Evolutionary conservation across 2,797 vertebrate species (phyloP).

Genomic region (Ptychobarbus kaznakovi): DNA sequence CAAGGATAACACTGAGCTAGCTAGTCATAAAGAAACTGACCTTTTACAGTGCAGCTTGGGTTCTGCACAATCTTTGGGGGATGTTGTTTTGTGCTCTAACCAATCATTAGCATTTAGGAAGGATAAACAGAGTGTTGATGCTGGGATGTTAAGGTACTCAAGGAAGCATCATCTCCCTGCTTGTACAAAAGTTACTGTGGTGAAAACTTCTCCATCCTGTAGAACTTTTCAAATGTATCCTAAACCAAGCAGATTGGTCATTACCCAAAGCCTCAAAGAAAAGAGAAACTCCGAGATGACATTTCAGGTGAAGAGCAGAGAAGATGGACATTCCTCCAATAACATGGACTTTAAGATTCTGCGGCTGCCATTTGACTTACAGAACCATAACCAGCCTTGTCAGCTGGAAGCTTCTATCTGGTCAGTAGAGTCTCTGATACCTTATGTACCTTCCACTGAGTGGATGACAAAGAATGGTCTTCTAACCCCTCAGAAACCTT

Average conservation of each 20-base stretch:
- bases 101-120: constrained; percentile 29
- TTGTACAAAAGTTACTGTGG: constrained; percentile 71
- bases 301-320: constrained; percentile 18
- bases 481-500: constrained; percentile 42
- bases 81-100: constrained; percentile 51
- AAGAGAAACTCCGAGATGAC: not conserved
- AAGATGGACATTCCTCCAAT: constrained; percentile 31
- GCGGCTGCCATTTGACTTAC: constrained; percentile 71
- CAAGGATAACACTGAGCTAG: constrained; percentile 67
- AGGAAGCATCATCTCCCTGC: constrained; percentile 56
- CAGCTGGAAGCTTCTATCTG: constrained; percentile 75
- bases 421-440: constrained; percentile 72
- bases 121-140: constrained; percentile 2
- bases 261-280: not conserved
- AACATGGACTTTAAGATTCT: constrained; percentile 66
- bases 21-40: constrained; percentile 65
- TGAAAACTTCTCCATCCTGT: constrained; percentile 50
- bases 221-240: constrained; percentile 25
- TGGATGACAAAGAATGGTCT: constrained; percentile 57
- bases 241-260: constrained; percentile 45
- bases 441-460: constrained; percentile 66
- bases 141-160: constrained; percentile 9
- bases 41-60: constrained; percentile 66
- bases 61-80: constrained; percentile 33
- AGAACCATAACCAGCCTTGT: constrained; percentile 70